Evolutionary conservation across 2,888 invertebrate species (phyloP).

Genomic region (Rhingia campestris): DNA sequence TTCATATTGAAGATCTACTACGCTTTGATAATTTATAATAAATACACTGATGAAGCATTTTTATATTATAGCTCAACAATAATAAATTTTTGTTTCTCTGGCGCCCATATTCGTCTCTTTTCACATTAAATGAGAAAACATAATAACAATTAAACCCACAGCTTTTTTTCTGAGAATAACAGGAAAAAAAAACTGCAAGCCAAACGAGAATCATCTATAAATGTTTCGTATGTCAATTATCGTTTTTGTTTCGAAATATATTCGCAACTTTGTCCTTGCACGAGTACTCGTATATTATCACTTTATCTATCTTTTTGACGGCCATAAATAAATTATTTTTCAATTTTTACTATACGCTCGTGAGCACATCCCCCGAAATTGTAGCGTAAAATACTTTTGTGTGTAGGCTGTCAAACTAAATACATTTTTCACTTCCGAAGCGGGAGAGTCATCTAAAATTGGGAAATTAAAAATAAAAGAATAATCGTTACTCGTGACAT

Average conservation of each 20-base stretch:
- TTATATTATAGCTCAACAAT: too few relatives aligned
- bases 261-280: slow-evolving; percentile 2
- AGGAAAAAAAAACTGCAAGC: too few relatives aligned
- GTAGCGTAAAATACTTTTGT: neutral
- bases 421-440: slow-evolving; percentile 21
- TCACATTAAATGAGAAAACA: too few relatives aligned
- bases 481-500: slow-evolving; percentile 45
- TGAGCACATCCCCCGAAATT: neutral
- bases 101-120: too few relatives aligned
- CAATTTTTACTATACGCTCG: slow-evolving; percentile 11
- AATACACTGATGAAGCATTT: too few relatives aligned
- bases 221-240: neutral
- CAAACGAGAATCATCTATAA: neutral
- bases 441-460: slow-evolving; percentile 14
- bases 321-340: slow-evolving; percentile 21
- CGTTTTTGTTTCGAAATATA: neutral
- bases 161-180: too few relatives aligned
- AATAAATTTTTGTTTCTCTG: too few relatives aligned
- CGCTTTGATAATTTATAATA: too few relatives aligned
- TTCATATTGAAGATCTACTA: too few relatives aligned
- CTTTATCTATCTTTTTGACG: neutral
- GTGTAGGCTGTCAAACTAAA: slow-evolving; percentile 20
- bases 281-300: neutral
- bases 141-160: too few relatives aligned
- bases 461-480: slow-evolving; percentile 28